A percentile compares a stretch with the other conserved stretches of the same genome.
Conservation (phyloP, 2,888 invertebrate genomes). For the Bembecia ichneumoniformis region DNA sequence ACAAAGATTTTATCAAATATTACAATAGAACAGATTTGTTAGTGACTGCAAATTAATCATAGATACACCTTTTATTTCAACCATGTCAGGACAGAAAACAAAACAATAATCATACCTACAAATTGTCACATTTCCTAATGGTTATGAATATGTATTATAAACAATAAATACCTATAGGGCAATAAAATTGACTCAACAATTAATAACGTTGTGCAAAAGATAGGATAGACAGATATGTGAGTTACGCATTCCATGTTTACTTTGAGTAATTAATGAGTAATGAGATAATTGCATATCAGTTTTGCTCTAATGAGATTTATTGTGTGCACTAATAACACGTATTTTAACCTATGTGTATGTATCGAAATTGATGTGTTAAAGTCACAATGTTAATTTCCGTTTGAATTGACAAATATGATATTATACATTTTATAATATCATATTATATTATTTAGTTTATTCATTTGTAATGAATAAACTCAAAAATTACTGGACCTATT, state of each 20-base stretch:
- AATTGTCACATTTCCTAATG: background rate
- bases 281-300: conserved; percentile 41
- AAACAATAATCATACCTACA: background rate
- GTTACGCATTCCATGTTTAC: conserved; percentile 19
- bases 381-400: background rate
- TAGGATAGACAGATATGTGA: conserved; percentile 19
- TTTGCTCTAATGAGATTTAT: conserved; percentile 13
- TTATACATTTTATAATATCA: too few species aligned
- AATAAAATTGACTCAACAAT: background rate
- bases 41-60: background rate
- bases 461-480: too few species aligned
- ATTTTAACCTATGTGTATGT: background rate
- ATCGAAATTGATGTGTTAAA: background rate
- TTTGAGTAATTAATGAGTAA: conserved; percentile 48
- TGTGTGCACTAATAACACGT: background rate
- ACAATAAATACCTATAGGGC: background rate
- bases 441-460: too few species aligned
- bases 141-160: too few species aligned
- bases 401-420: too few species aligned
- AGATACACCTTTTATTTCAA: background rate
- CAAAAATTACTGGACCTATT: too few species aligned
- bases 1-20: background rate
- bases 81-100: background rate
- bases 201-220: conserved; percentile 7
- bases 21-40: background rate